Evolutionary conservation across 2,113 vertebrate species (phyloP).

Genomic region (Phalacrocorax brasilianus): DNA sequence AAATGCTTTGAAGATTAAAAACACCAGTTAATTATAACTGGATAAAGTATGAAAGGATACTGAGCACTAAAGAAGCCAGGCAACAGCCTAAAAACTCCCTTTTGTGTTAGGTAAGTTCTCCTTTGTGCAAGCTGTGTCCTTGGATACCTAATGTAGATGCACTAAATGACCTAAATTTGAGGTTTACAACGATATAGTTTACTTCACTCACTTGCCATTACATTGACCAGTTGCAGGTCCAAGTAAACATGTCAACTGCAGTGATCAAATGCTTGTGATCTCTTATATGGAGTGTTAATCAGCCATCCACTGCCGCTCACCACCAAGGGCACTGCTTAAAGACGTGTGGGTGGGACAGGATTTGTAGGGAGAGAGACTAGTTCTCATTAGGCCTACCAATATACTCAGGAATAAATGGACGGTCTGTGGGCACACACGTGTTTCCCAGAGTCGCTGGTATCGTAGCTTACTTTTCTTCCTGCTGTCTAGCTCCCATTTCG

Average conservation of each 20-base stretch:
- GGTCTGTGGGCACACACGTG: neutral
- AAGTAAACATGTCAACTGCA: neutral
- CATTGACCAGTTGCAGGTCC: neutral
- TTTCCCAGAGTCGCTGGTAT: neutral
- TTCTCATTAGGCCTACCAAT: neutral
- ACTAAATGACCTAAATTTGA: neutral
- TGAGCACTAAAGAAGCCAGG: neutral
- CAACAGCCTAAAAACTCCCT: neutral
- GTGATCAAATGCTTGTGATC: neutral
- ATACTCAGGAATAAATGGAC: neutral
- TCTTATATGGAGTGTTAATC: neutral
- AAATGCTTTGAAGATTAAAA: conserved; percentile 46
- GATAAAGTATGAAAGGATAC: neutral
- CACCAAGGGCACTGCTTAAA: too few relatives aligned
- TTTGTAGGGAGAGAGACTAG: neutral
- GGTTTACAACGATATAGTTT: neutral
- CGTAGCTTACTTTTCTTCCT: neutral
- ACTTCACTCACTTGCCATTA: neutral
- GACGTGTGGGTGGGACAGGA: too few relatives aligned
- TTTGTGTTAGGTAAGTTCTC: neutral
- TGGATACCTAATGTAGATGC: neutral
- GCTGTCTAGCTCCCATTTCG: neutral
- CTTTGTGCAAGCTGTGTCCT: neutral
- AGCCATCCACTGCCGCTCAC: accelerated
- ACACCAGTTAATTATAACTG: neutral